Evolutionary conservation across 2,113 vertebrate species (phyloP).

Genomic region (Daphoenositta chrysoptera): DNA sequence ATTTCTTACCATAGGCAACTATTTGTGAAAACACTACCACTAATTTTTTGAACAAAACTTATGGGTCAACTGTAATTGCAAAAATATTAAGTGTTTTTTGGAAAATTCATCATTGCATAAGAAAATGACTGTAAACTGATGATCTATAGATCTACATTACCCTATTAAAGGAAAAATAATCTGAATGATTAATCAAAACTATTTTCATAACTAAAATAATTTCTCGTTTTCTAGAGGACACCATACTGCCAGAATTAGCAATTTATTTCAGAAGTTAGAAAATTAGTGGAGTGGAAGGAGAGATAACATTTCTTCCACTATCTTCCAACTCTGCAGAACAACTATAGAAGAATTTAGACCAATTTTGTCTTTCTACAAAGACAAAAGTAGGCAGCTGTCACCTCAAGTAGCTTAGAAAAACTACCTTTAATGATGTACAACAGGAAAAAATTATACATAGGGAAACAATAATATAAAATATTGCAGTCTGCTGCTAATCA

Average conservation of each 20-base stretch:
- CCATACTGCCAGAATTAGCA: background rate
- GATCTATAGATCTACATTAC: background rate
- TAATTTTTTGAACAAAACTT: background rate
- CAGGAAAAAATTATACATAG: background rate
- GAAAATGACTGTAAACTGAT: background rate
- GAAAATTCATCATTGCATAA: background rate
- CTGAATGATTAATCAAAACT: background rate
- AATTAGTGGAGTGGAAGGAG: background rate
- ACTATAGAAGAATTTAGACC: background rate
- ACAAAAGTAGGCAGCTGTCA: background rate
- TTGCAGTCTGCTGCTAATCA: background rate
- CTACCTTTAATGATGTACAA: background rate
- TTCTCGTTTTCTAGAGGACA: background rate
- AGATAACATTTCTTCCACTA: background rate
- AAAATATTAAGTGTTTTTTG: background rate
- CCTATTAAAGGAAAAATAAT: background rate
- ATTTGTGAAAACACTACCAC: background rate
- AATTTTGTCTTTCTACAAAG: background rate
- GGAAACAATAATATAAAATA: background rate
- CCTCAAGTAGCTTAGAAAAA: background rate
- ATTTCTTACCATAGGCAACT: background rate
- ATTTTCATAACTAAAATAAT: background rate
- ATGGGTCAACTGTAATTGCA: background rate
- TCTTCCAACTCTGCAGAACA: background rate
- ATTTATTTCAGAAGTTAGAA: background rate